Base-by-base conservation (phyloP, 2,797 vertebrate species). In the Melanotaenia boesemani region DNA sequence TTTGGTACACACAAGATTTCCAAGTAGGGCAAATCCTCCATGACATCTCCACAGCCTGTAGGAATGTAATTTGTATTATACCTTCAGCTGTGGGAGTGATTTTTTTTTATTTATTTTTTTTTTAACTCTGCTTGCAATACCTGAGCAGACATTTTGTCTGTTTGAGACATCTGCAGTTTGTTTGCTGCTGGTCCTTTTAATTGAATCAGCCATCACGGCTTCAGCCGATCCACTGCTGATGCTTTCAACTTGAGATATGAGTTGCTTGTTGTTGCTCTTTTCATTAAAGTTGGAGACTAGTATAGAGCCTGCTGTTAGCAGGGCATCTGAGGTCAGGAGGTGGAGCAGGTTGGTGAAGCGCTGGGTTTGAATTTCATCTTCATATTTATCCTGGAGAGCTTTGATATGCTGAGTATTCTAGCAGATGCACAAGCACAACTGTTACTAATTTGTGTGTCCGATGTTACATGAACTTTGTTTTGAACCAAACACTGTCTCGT, bases 1-100 rank as follows among this genome's bases (percentile, higher is more conserved):
- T 90, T 74, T 22, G 89, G 74, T 12, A 63, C 74, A 55, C 92
- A 88, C 34, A 92, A 57, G 70, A 95, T 90, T 90, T 96, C 95
- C 84, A 95, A 79, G 87, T 95, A 95, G 63, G 95, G 95, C 36
- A 93, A 83, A 18, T 94, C 92, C 56, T 94, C 94, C 66, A 91
- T 77, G 52, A 81, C 63, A 1, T 66, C 83, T 39, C 91, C 93
- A 77, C 92, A 94, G 55, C 83, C 95, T 95, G 58, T 15, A 64
- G 39, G 67, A 48, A 73, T 36, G 67, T 26, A 79, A 63, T 65
- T 10, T 20, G 64, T 4, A 48, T 72, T 65, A 39, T 44, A 57
- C 7, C 15, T 70, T 24, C 37, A 65, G 24, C 6, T 59, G 20
- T 55, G 10, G 50, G 1, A 39, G n/a, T 50, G 9, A 5, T 44